phyloP scores from a whole-genome alignment of 2,113 vertebrate genomes.

The Coregonus clupeaformis region DNA sequence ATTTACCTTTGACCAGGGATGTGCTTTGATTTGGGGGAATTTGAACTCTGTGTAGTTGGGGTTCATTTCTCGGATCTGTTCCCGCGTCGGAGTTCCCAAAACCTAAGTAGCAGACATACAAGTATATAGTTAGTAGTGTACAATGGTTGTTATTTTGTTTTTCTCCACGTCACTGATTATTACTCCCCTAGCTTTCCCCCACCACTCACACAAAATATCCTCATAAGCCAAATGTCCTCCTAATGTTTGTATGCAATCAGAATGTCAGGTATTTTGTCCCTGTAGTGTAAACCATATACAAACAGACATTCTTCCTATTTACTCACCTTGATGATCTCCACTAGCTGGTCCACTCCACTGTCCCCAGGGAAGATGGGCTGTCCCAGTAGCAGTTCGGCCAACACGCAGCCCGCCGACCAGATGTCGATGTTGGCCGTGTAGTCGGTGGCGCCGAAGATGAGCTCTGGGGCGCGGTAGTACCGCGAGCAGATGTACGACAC shows the following conservation, averaged over 20 bases:
- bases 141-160: not conserved
- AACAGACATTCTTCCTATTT: not conserved
- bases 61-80: constrained; percentile 99
- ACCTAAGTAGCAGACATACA: constrained; percentile 60
- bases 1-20: constrained; percentile 97
- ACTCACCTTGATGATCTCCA: constrained; percentile 91
- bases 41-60: constrained; percentile 99
- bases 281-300: not conserved
- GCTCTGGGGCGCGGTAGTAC: constrained; percentile 92
- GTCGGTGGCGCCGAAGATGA: constrained; percentile 93
- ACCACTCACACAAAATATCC: too few relatives aligned
- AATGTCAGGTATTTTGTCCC: too few relatives aligned
- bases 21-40: constrained; percentile 98
- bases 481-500: constrained; percentile 96
- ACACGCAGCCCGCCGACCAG: constrained; percentile 91
- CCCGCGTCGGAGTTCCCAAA: constrained; percentile 92
- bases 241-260: too few relatives aligned
- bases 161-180: not conserved
- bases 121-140: too few relatives aligned
- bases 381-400: constrained; percentile 87
- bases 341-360: constrained; percentile 92
- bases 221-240: too few relatives aligned
- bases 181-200: not conserved
- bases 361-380: constrained; percentile 93
- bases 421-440: constrained; percentile 95